Evolutionary conservation across 2,797 vertebrate genomes (phyloP), one percentile per base, ranked within the genome.

Genomic region (Allobates femoralis): DNA sequence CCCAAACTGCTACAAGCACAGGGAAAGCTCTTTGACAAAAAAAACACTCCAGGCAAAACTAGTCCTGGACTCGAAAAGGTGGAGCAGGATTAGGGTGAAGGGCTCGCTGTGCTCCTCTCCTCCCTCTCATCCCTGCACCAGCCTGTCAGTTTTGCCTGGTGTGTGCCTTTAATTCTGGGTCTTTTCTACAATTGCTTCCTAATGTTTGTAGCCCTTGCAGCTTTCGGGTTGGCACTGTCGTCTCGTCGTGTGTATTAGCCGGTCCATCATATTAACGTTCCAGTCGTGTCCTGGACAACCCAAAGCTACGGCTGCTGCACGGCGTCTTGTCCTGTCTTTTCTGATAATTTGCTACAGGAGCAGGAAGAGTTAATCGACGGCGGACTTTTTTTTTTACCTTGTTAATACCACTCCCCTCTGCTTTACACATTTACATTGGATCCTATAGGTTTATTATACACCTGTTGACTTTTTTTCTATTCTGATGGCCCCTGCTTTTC

Each of bases 31-130:
- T 46, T 14, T n/a, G n/a, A n/a, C n/a, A n/a, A n/a, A n/a, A 46
- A n/a, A 37, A 73, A 46, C 12, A 41, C 37, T n/a, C 71, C 71
- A 50, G n/a, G 37, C 71, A 74, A 74, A 74, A 74, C 41, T 16
- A 26, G 6, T n/a, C n/a, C n/a, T n/a, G n/a, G n/a, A 6, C 16
- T 2, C 34, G 6, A 19, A 6, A 5, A 23, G 67, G 67, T 21
- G 19, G 67, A 41, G 7, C 37, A n/a, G 41, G 23, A 46, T 23
- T 12, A 11, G n/a, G 23, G 2, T n/a, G 1, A 69, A 4, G 21
- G 32, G 37, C 3, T 23, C 3, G 3, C 19, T 37, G 16, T 69
- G 32, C 46, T 12, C n/a, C n/a, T 34, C 69, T 73, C 69, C 69
- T 37, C 69, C 69, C 69, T 37, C 23, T 19, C 18, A 5, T 32